Evolutionary conservation across 2,888 invertebrate genomes (phyloP).

Genomic region (Octodonta nipae): DNA sequence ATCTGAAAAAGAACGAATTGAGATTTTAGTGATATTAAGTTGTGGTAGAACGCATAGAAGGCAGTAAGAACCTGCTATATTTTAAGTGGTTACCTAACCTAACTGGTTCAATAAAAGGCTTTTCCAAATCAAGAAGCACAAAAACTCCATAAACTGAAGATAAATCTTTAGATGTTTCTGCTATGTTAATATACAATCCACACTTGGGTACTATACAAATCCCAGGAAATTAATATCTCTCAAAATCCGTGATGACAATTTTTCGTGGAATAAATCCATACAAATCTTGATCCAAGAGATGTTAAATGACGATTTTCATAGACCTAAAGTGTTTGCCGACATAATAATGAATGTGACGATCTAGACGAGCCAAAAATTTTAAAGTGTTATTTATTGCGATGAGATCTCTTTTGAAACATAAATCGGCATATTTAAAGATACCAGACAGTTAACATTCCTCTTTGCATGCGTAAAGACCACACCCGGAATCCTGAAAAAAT

Average conservation of each 20-base stretch:
- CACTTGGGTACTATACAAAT: not conserved
- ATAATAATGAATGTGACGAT: too few species aligned
- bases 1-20: too few species aligned
- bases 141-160: not conserved
- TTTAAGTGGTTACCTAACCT: not conserved
- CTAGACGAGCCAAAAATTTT: too few species aligned
- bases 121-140: not conserved
- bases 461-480: too few species aligned
- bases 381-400: too few species aligned
- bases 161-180: not conserved
- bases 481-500: too few species aligned
- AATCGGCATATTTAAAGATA: not conserved
- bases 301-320: too few species aligned
- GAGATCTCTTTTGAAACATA: not conserved
- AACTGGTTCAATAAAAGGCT: constrained; percentile 2
- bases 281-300: too few species aligned
- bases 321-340: too few species aligned
- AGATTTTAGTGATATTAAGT: too few species aligned
- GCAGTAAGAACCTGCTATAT: not conserved
- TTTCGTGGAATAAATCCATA: too few species aligned
- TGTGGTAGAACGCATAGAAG: too few species aligned
- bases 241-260: not conserved
- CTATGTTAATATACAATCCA: not conserved
- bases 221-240: not conserved
- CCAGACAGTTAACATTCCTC: not conserved